Conservation (phyloP, 2,888 invertebrate species). For the Iphiclides podalirius region DNA sequence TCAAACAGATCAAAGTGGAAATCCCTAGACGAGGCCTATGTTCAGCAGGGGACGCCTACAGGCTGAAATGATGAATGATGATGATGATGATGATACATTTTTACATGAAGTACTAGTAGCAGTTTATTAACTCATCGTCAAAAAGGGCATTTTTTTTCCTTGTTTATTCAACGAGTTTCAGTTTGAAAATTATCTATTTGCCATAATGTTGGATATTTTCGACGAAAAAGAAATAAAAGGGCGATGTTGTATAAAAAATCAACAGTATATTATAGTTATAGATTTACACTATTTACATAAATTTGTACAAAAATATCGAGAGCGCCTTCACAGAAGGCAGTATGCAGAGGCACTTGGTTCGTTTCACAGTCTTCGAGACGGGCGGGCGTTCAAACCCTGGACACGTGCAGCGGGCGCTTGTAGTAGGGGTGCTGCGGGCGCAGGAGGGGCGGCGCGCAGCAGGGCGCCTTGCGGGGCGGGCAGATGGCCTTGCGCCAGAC, state of each 20-base stretch:
- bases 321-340: conserved; percentile 76
- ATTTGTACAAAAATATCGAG: conserved; percentile 55
- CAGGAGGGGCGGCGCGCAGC: conserved; percentile 60
- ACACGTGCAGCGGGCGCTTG: conserved; percentile 68
- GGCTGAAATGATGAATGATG: no score
- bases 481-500: conserved; percentile 79
- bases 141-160: no score
- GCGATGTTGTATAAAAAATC: conserved; percentile 56
- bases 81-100: no score
- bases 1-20: no score
- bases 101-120: no score
- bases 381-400: conserved; percentile 55
- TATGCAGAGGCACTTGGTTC: conserved; percentile 39
- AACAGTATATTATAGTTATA: conserved; percentile 59
- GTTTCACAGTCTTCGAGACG: conserved; percentile 22
- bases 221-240: no score
- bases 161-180: no score
- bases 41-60: no score
- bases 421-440: conserved; percentile 59
- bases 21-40: no score
- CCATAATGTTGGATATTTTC: no score
- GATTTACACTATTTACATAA: conserved; percentile 69
- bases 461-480: conserved; percentile 63
- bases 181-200: no score
- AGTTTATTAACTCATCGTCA: no score